Percentiles rank a stretch among this genome's conserved stretches.
phyloP scores from a whole-genome alignment of 2,888 invertebrate genomes.

The Mesochorus sp. region DNA sequence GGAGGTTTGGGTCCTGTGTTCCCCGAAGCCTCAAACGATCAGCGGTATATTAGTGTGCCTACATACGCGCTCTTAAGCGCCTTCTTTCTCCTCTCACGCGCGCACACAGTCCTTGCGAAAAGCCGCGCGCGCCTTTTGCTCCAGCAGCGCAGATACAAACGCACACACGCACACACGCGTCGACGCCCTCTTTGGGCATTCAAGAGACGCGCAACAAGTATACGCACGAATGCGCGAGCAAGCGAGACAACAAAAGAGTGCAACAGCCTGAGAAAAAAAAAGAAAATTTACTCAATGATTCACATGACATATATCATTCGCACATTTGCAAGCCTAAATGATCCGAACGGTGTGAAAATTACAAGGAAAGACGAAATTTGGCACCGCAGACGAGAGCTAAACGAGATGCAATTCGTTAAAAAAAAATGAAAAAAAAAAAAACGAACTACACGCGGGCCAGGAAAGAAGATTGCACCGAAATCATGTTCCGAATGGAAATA shows the following conservation, averaged over 20 bases:
- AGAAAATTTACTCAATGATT: slow-evolving; percentile 40
- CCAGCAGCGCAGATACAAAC: neutral
- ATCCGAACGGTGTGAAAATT: slow-evolving; percentile 79
- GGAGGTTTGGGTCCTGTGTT: slow-evolving; percentile 30
- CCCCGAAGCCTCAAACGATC: slow-evolving; percentile 55
- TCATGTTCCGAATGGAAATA: slow-evolving; percentile 60
- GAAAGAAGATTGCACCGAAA: slow-evolving; percentile 68
- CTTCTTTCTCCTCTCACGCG: neutral
- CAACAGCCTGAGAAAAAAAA: neutral
- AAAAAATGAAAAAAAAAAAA: slow-evolving; percentile 13
- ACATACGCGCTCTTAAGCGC: slow-evolving; percentile 3
- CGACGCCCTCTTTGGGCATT: slow-evolving; percentile 9
- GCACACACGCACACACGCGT: slow-evolving; percentile 48
- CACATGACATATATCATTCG: slow-evolving; percentile 74
- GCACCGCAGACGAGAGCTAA: neutral
- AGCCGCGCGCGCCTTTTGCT: slow-evolving; percentile 36
- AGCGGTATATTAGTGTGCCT: slow-evolving; percentile 36
- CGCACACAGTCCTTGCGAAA: slow-evolving; percentile 5
- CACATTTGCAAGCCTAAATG: slow-evolving; percentile 77
- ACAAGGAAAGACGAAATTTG: slow-evolving; percentile 67
- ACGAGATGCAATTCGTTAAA: slow-evolving; percentile 5
- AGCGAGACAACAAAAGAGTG: neutral
- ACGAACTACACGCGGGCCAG: neutral
- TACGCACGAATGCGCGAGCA: neutral
- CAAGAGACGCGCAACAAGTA: neutral